Base-by-base conservation (phyloP, 2,797 vertebrate species). In the Meda fulgida region DNA sequence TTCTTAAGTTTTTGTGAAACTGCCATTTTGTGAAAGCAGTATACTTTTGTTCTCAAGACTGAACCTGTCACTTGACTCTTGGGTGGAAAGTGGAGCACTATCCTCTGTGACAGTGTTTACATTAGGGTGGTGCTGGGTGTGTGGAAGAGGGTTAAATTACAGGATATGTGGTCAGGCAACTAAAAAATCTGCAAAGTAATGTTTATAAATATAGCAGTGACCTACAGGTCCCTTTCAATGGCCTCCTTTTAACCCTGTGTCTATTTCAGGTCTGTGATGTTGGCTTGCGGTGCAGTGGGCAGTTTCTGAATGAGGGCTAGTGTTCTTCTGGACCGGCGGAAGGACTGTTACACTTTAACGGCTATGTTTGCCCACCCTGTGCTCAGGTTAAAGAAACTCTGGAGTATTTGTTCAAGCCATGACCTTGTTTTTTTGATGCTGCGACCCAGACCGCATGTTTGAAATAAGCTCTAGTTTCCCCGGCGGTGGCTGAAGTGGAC, bases 201-300 rank as follows among this genome's bases (percentile, higher is more conserved):
- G 89, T 89, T 89, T 86, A 85, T 90, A 90, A 91, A 91, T 90
- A 90, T 90, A 91, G 90, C 82, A 78, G 82, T 90, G 91, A 91
- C 89, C 89, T 88, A 84, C 82, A 78, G 82, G 87, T 87, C 72
- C 71, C 77, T 88, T 88, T 87, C 85, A 89, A 88, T 60, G 87
- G 89, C 86, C 85, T 87, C 58, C 86, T 90, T 87, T 87, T 91
- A 84, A 90, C 86, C 91, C 86, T 67, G 21, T 16, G 83, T 71
- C 84, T 86, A 85, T 89, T 86, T 85, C 78, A 43, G 76, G 23
- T 38, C 75, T 81, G 48, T 88, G 88, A 89, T 88, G 87, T 84
- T 71, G 78, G 85, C 53, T 83, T 87, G 90, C 53, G 87, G 85
- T 86, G 76, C 21, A 63, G 60, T 83, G 81, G 81, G 88, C 71